Base-by-base conservation (phyloP, 2,888 invertebrate genomes). In the Drosophila prostipennis region DNA sequence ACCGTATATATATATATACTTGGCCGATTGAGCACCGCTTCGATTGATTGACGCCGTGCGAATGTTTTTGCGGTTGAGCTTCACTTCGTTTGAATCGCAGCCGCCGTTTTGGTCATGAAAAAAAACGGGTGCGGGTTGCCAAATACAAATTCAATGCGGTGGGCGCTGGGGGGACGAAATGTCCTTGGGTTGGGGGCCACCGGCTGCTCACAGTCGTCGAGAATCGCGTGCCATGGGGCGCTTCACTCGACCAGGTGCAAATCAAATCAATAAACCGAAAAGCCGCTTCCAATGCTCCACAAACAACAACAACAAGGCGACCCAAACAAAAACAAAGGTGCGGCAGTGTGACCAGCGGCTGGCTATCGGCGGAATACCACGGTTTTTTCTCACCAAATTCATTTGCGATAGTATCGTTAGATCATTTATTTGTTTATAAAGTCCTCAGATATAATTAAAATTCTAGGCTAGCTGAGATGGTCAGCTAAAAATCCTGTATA, bases 161-260 rank as follows among this genome's bases (percentile, higher is more conserved):
- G 67, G 14, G 56, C 54, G 34, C 34, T 11, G 34, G 68, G 76
- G 74, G 58, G 57, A 23, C 69, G 7, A 64, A 29, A 16, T 81
- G 87, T 87, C 82, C 82, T 82, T 82, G 82, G 79, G 58, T 68
- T 82, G 75, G 78, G 78, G 82, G 87, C 75, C 32, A 32, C 46
- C 87, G 75, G 87, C 82, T 56, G 42, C 42, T 69, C 70, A 55
- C 57, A 51, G 32, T 40, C 68, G 34, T 3, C 16, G 48, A 34
- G 48, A 34, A 48, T 85, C 60, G 85, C 80, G 80, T 80, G 80
- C 72, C 77, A 77, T 64, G 42, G 60, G 69, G 57, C 70, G 68
- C 54, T 85, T 77, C 32, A 32, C 39, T 69, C 43, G 13, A 58
- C 63, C 67, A 72, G 70, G 68, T 85, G 77, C 72, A 81, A 32